A percentile compares a stretch with the other conserved stretches of the same genome.
Conservation (phyloP, 2,113 vertebrate genomes). For the Dicaeum eximium region DNA sequence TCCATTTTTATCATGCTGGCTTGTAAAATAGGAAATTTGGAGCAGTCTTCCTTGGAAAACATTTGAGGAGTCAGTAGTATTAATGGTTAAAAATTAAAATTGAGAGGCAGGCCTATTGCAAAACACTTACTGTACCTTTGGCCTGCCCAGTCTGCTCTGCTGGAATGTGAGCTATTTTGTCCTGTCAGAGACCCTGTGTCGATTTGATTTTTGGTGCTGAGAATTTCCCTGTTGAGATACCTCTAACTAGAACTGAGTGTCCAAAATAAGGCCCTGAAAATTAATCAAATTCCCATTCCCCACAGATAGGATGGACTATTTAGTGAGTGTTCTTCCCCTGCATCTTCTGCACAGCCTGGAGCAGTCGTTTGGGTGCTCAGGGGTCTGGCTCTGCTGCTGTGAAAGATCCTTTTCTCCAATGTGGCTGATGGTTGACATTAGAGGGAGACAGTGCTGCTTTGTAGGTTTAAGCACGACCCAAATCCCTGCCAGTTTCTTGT, state of each 20-base stretch:
- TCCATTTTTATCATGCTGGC: not conserved
- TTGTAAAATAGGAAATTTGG: not conserved
- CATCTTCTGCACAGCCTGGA: not conserved
- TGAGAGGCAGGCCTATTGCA: not conserved
- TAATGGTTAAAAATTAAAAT: not conserved
- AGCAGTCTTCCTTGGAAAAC: not conserved
- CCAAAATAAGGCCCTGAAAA: not conserved
- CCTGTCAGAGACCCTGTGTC: not conserved
- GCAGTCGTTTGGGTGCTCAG: not conserved
- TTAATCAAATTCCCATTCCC: not conserved
- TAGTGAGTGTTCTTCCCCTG: not conserved
- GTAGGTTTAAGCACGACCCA: not conserved
- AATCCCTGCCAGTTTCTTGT: not conserved
- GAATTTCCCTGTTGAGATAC: not conserved
- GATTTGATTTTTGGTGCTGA: fast-evolving
- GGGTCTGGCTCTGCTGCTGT: not conserved
- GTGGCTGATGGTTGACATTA: not conserved
- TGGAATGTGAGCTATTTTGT: not conserved
- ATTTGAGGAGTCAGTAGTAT: not conserved
- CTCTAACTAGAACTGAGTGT: not conserved
- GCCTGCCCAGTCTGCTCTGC: not conserved
- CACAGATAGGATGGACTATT: not conserved
- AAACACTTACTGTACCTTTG: not conserved
- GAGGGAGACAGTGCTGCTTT: not conserved
- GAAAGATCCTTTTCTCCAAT: not conserved